phyloP scores from a whole-genome alignment of 1,140 invertebrate genomes.

The Platorchestia sp. region DNA sequence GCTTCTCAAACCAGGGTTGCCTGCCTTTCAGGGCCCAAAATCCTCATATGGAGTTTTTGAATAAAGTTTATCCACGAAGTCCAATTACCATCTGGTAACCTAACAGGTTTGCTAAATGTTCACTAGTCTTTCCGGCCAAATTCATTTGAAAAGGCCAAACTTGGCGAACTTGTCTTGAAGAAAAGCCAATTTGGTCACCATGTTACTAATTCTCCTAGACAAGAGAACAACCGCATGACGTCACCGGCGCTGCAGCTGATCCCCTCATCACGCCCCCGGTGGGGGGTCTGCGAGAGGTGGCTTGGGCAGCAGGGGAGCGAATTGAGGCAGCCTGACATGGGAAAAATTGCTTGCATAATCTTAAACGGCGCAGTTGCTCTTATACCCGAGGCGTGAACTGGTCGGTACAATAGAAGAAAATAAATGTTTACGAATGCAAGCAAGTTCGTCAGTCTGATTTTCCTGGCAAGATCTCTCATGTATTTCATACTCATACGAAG shows the following conservation, averaged over 20 bases:
- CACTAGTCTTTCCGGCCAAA: too few relatives aligned
- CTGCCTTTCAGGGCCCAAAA: too few relatives aligned
- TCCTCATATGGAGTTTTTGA: too few relatives aligned
- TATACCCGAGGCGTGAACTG: background rate
- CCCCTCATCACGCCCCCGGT: background rate
- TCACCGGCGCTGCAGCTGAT: background rate
- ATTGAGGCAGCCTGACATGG: background rate
- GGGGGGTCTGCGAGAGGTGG: background rate
- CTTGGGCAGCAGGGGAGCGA: background rate
- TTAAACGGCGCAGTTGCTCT: background rate
- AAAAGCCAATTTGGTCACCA: too few relatives aligned
- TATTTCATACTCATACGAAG: background rate
- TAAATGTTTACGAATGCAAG: background rate
- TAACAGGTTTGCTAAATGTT: too few relatives aligned
- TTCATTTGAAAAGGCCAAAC: too few relatives aligned
- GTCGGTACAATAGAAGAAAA: background rate
- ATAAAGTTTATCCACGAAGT: too few relatives aligned
- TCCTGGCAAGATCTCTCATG: background rate
- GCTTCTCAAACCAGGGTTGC: too few relatives aligned
- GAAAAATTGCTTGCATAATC: background rate
- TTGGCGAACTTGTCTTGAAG: too few relatives aligned
- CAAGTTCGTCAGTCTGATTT: background rate
- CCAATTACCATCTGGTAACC: too few relatives aligned
- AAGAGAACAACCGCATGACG: background rate
- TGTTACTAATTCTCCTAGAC: background rate